These are phyloP conservation scores for Drosophila watanabei DNA, from an alignment of 1,140 invertebrate species.

Conservation along the genomic window DNA sequence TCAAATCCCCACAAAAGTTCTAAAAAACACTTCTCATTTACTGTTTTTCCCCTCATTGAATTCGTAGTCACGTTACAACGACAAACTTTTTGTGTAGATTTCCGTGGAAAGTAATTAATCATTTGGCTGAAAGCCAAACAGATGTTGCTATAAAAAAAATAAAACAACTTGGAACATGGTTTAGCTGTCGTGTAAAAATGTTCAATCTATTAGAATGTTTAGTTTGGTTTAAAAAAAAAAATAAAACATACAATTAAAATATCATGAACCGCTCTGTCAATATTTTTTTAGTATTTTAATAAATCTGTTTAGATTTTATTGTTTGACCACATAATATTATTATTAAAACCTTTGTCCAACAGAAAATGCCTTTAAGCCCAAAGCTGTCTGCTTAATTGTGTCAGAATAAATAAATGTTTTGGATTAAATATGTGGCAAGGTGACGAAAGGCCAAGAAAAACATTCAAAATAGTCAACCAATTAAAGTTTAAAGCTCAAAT, in stretches of 20 bases:
- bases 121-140: conserved; percentile 34
- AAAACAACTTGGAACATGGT: conserved; percentile 24
- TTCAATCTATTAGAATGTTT: background rate
- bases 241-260: background rate
- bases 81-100: conserved; percentile 15
- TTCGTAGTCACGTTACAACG: conserved; percentile 27
- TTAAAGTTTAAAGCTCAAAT: conserved; percentile 26
- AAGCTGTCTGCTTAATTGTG: conserved; percentile 3
- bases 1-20: background rate
- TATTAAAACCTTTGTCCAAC: background rate
- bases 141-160: conserved; percentile 29
- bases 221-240: background rate
- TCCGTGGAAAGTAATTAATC: conserved; percentile 53
- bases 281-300: background rate
- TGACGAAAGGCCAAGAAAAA: background rate
- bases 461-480: conserved; percentile 11
- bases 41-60: conserved; percentile 3
- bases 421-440: background rate
- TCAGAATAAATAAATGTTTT: conserved; percentile 1
- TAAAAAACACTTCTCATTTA: background rate
- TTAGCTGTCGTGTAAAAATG: conserved; percentile 10
- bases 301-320: background rate
- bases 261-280: background rate
- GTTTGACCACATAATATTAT: background rate
- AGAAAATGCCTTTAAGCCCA: background rate